Conservation (phyloP, 2,888 invertebrate species). For the Dolichopus griseipennis region DNA sequence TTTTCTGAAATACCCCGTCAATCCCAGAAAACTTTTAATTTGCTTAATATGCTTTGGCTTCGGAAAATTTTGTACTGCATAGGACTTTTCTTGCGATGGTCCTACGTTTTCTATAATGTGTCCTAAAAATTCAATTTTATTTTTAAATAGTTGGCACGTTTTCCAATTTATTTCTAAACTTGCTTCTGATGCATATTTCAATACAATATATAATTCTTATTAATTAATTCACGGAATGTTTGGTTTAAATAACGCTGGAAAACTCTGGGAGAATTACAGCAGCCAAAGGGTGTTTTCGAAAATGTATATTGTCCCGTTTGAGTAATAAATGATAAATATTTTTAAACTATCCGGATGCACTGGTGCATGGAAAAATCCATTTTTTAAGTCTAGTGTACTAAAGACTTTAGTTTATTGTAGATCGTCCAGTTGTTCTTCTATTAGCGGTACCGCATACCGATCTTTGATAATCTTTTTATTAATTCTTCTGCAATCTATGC, state of each 20-base stretch:
- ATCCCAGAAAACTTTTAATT: too few relatives aligned
- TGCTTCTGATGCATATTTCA: slow-evolving; percentile 14
- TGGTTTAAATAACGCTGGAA: too few relatives aligned
- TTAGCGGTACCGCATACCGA: background rate
- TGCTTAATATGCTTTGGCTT: too few relatives aligned
- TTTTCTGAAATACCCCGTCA: slow-evolving; percentile 15
- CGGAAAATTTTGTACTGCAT: slow-evolving; percentile 10
- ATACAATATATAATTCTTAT: too few relatives aligned
- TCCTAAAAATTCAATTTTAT: slow-evolving; percentile 18
- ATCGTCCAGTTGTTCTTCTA: background rate
- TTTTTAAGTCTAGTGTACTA: too few relatives aligned
- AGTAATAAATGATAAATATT: too few relatives aligned
- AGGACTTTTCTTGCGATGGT: slow-evolving; percentile 16
- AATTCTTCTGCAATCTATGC: background rate
- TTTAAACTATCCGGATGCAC: too few relatives aligned
- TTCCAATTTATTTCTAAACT: slow-evolving; percentile 20
- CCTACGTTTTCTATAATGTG: slow-evolving; percentile 18
- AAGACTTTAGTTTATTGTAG: too few relatives aligned
- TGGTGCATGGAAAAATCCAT: too few relatives aligned
- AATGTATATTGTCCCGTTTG: too few relatives aligned
- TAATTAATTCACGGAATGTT: too few relatives aligned
- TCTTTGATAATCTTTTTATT: background rate
- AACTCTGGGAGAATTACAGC: slow-evolving; percentile 22
- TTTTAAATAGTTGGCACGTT: slow-evolving; percentile 23
- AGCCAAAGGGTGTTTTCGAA: slow-evolving; percentile 13